Evolutionary conservation across 2,888 invertebrate species (phyloP).

Genomic region (Monopis laevigella): DNA sequence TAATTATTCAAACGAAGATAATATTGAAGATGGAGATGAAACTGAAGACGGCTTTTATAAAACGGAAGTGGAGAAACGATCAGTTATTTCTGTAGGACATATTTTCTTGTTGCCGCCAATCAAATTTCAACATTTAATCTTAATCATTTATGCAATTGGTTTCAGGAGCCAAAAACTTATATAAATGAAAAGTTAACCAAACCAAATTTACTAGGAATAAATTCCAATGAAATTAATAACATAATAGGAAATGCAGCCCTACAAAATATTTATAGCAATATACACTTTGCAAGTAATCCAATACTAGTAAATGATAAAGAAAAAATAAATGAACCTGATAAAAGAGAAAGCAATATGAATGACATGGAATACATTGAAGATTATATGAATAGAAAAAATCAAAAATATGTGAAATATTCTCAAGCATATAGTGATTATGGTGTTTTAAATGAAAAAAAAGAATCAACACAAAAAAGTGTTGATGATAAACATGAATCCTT

Average conservation of each 20-base stretch:
- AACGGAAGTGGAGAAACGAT: too few relatives aligned
- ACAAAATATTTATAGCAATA: conserved; percentile 19
- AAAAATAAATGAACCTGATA: conserved; percentile 17
- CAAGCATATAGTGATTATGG: conserved; percentile 59
- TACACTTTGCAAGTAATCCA: background rate
- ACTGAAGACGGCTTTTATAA: too few relatives aligned
- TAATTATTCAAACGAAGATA: too few relatives aligned
- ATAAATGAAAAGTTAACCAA: too few relatives aligned
- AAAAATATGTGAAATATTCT: conserved; percentile 33
- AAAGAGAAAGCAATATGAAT: conserved; percentile 22
- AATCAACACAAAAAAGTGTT: conserved; percentile 22
- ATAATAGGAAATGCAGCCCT: conserved; percentile 19
- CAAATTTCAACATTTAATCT: too few relatives aligned
- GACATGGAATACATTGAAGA: conserved; percentile 43
- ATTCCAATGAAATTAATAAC: background rate
- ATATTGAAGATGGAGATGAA: too few relatives aligned
- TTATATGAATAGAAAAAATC: conserved; percentile 24
- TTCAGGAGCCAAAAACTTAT: too few relatives aligned
- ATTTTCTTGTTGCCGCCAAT: too few relatives aligned
- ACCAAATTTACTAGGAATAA: too few relatives aligned
- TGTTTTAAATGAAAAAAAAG: conserved; percentile 37
- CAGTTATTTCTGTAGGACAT: too few relatives aligned
- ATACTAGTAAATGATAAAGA: conserved; percentile 18
- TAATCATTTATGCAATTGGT: too few relatives aligned
- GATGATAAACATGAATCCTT: too few relatives aligned